Evolutionary conservation across 2,113 vertebrate genomes (phyloP).

Genomic region (Catharus fuscescens): DNA sequence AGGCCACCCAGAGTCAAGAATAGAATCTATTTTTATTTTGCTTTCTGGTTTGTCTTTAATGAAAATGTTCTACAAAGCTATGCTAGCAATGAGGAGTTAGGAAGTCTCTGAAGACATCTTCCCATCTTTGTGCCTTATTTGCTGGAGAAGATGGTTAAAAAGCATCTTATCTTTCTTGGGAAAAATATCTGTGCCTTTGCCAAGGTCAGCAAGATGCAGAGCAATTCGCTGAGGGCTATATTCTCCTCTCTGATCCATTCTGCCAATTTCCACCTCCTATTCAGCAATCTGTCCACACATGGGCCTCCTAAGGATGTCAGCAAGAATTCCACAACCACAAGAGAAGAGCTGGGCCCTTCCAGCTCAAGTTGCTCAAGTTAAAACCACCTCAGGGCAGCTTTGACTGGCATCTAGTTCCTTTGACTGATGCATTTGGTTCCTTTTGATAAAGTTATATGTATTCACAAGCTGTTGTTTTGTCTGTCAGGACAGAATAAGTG

Average conservation of each 20-base stretch:
- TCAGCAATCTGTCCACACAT: slow-evolving; percentile 40
- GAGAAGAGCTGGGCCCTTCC: slow-evolving; percentile 30
- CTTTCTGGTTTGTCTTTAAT: not conserved
- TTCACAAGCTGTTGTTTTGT: slow-evolving; percentile 11
- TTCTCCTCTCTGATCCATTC: slow-evolving; percentile 51
- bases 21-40: not conserved
- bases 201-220: slow-evolving; percentile 56
- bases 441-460: not conserved
- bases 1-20: not conserved
- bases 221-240: slow-evolving; percentile 30
- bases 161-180: slow-evolving; percentile 9
- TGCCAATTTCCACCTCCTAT: slow-evolving; percentile 45
- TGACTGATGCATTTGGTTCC: not conserved
- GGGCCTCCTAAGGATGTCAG: slow-evolving; percentile 50
- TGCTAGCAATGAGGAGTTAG: not conserved
- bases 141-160: slow-evolving; percentile 17
- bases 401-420: not conserved
- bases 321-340: slow-evolving; percentile 50
- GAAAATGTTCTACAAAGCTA: not conserved
- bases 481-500: not conserved
- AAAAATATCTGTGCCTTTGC: slow-evolving; percentile 10
- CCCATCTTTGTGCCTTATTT: slow-evolving; percentile 18
- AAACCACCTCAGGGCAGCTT: not conserved
- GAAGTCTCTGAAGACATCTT: not conserved
- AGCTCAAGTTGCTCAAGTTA: slow-evolving; percentile 3